Conservation (phyloP, 2,888 invertebrate genomes). For the Villa cingulata region DNA sequence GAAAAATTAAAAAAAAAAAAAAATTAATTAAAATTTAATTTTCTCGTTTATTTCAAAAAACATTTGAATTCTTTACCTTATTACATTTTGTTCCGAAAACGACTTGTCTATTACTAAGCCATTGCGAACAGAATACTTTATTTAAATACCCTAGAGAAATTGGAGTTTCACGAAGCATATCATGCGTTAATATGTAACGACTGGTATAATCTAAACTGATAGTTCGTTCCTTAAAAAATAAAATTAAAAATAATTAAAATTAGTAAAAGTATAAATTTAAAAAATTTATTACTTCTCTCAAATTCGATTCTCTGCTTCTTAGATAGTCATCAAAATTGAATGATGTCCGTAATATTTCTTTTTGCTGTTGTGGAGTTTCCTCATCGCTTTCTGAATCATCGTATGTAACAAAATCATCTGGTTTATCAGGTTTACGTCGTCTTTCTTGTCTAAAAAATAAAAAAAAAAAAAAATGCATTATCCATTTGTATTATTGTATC, state of each 20-base stretch:
- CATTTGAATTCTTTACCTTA: conserved; percentile 52
- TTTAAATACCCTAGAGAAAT: conserved; percentile 75
- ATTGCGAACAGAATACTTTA: conserved; percentile 90
- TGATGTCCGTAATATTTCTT: conserved; percentile 60
- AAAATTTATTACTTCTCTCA: conserved; percentile 46
- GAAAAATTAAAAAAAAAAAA: conserved; percentile 17
- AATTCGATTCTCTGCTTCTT: conserved; percentile 58
- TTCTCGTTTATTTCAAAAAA: too few relatives aligned
- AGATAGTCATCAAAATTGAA: conserved; percentile 80
- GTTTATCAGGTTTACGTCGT: conserved; percentile 70
- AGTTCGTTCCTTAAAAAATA: conserved; percentile 36
- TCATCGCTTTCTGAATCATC: conserved; percentile 81
- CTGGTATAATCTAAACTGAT: conserved; percentile 70
- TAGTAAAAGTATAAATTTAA: neutral
- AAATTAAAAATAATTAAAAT: neutral
- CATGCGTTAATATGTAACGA: conserved; percentile 76
- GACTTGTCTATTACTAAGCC: conserved; percentile 88
- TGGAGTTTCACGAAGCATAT: conserved; percentile 75
- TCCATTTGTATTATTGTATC: too few relatives aligned
- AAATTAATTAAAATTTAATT: too few relatives aligned
- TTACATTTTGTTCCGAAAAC: conserved; percentile 97
- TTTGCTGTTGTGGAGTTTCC: conserved; percentile 58
- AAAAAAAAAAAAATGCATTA: neutral
- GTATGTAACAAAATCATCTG: conserved; percentile 80
- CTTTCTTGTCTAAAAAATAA: conserved; percentile 45